Conservation (phyloP, 1,140 invertebrate species). For the Harpegnathos saltator region DNA sequence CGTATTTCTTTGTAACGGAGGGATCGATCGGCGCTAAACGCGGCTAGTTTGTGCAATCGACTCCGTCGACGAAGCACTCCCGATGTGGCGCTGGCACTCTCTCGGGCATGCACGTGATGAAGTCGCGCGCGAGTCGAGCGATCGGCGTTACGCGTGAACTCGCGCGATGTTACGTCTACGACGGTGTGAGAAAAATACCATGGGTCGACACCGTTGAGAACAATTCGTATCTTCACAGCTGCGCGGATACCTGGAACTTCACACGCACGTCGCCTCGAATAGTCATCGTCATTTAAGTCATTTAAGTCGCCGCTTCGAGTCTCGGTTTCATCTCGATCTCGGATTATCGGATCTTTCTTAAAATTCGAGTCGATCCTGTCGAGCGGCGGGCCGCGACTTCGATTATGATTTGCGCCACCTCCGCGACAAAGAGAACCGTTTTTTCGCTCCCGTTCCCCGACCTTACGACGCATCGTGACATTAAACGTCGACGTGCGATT, state of each 20-base stretch:
- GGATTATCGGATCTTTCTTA: not conserved
- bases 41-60: conserved; percentile 39
- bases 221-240: too few relatives aligned
- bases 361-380: not conserved
- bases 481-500: conserved; percentile 57
- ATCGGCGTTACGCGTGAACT: not conserved
- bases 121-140: conserved; percentile 15
- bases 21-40: conserved; percentile 51
- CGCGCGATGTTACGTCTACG: not conserved
- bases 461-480: conserved; percentile 42
- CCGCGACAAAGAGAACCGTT: not conserved
- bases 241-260: not conserved
- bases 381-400: conserved; percentile 1
- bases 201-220: too few relatives aligned
- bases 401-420: not conserved
- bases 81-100: conserved; percentile 35
- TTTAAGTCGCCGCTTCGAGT: too few relatives aligned
- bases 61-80: not conserved
- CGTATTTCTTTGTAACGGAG: conserved; percentile 62
- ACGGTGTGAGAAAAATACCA: too few relatives aligned
- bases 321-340: not conserved
- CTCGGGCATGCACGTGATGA: conserved; percentile 22
- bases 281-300: not conserved
- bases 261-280: not conserved
- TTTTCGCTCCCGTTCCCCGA: conserved; percentile 25